Evolutionary conservation across 2,888 invertebrate genomes (phyloP).

Genomic region (Prosopocoilus inquinatus): DNA sequence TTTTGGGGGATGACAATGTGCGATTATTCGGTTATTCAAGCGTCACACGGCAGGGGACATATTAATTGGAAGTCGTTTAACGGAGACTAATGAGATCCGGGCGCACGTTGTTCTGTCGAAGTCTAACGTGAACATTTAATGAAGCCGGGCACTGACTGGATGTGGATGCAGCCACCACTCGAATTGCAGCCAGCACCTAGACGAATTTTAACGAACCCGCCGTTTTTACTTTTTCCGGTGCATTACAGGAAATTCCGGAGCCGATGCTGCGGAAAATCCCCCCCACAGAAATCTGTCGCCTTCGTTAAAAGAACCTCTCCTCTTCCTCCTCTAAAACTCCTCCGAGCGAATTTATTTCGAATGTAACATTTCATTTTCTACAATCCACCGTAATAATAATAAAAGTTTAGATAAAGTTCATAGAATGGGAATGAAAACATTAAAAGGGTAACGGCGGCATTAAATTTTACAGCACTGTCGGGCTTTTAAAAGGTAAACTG

Average conservation of each 20-base stretch:
- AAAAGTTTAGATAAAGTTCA: constrained; percentile 18
- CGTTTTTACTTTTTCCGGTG: not conserved
- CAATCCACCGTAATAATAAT: constrained; percentile 15
- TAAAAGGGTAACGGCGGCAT: constrained; percentile 9
- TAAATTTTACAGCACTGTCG: constrained; percentile 8
- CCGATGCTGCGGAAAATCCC: not conserved
- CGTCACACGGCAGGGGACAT: constrained; percentile 26
- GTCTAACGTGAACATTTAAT: constrained; percentile 46
- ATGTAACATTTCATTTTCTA: constrained; percentile 4
- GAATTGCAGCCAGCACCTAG: too few species aligned
- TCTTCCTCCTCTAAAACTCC: not conserved
- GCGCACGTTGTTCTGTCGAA: constrained; percentile 39
- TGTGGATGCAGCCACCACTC: too few species aligned
- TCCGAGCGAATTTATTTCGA: not conserved
- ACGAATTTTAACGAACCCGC: not conserved
- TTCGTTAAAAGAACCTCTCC: not conserved
- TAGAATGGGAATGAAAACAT: constrained; percentile 16
- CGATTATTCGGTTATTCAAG: constrained; percentile 24
- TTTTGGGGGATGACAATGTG: constrained; percentile 11
- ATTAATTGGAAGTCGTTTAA: constrained; percentile 43
- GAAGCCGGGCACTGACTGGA: constrained; percentile 38
- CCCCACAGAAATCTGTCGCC: not conserved
- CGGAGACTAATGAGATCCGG: constrained; percentile 42
- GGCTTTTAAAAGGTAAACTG: not conserved
- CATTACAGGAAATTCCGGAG: not conserved